Base-by-base conservation (phyloP, 30 jellyfish, hydroid and myxozoan species). In the Chironex yamaguchii region DNA sequence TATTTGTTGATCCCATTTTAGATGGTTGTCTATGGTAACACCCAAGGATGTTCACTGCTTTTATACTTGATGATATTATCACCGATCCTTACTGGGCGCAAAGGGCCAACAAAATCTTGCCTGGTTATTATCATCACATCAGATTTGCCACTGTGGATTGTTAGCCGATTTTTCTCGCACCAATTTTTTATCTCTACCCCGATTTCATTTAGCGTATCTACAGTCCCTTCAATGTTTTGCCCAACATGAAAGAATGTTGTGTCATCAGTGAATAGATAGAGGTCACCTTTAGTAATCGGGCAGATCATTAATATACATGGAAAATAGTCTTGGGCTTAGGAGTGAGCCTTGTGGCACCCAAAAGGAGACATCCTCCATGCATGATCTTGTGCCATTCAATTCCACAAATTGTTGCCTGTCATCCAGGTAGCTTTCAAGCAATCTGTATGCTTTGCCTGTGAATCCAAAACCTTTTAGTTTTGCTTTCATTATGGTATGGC, bases 1-100 rank as follows among this genome's bases (percentile, higher is more conserved):
- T n/a, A n/a, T n/a, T n/a, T 52, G 78, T 64, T 64, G 78, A 64
- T 64, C 78, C 78, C 78, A 64, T 64, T 64, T 64, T 64, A 64
- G 78, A 64, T 64, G 78, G 31, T 64, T 64, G 63, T 64, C 78
- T 64, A 64, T 64, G 78, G 78, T 64, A 64, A 64, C 78, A n/a
- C 78, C 62, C 62, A 64, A 64, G 31, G 63, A 64, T 64, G 78
- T 64, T 64, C 58, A 64, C 78, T 64, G 78, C 31, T 64, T 23
- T 64, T 64, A 22, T 23, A 64, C 36, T 4, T 64, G 3, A 2
- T 64, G 3, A 2, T 64, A 22, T 64, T 64, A 64, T 64, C 62
- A 20, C 78, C 78, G 3, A 64, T 64, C 78, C 4, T 64, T 64
- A 64, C 78, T 64, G 78, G 78, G 36, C 78, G 78, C 78, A 64